Evolutionary conservation across 2,888 invertebrate genomes (phyloP).

Genomic region (Tetragnatha montana): DNA sequence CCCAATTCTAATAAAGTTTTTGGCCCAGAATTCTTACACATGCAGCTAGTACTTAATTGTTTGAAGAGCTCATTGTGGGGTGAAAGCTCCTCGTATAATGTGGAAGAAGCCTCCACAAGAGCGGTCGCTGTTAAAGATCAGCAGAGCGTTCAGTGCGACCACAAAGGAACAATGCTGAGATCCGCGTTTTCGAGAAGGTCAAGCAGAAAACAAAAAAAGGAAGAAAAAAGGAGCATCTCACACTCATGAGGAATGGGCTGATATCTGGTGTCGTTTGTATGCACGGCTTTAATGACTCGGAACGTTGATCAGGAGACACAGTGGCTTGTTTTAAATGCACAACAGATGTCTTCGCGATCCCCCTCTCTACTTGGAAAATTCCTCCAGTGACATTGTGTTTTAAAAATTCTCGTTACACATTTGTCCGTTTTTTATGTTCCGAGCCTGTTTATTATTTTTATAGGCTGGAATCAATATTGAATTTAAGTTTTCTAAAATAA

Average conservation of each 20-base stretch:
- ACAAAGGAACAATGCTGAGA: constrained; percentile 58
- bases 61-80: background rate
- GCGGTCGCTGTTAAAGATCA: constrained; percentile 17
- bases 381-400: no score
- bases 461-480: no score
- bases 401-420: no score
- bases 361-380: no score
- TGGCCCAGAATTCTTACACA: no score
- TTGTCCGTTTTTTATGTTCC: no score
- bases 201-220: constrained; percentile 18
- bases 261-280: constrained; percentile 17
- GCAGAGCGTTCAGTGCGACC: constrained; percentile 37
- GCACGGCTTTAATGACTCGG: constrained; percentile 44
- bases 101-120: background rate
- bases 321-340: background rate
- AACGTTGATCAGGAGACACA: constrained; percentile 3
- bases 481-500: no score
- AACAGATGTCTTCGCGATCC: background rate
- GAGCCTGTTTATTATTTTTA: no score
- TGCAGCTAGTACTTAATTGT: no score
- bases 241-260: constrained; percentile 13
- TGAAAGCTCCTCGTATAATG: background rate
- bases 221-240: constrained; percentile 4
- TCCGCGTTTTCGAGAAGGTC: constrained; percentile 32
- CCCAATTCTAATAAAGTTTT: no score